Percentiles rank a stretch among this genome's conserved stretches.
Evolutionary conservation across 2,113 vertebrate species (phyloP).

Genomic region (Hydrochoerus hydrochaeris): DNA sequence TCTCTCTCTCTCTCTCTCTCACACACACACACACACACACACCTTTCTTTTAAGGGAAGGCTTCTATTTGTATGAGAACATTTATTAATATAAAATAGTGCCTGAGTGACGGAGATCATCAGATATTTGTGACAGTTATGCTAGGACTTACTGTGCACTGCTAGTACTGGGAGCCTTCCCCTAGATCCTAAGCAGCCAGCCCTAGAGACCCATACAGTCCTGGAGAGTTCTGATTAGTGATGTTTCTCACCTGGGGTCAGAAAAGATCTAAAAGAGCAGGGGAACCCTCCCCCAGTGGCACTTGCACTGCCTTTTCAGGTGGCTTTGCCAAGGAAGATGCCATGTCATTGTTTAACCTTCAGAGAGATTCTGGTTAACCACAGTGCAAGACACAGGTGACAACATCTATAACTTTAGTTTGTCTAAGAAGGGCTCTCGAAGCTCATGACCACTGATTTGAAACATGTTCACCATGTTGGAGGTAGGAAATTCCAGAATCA

Average conservation of each 20-base stretch:
- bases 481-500: neutral
- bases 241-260: neutral
- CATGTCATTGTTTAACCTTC: neutral
- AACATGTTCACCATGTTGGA: neutral
- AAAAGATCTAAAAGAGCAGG: neutral
- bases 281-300: neutral
- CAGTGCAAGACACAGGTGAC: neutral
- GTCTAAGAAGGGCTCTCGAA: neutral
- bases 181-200: neutral
- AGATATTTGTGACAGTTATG: neutral
- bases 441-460: neutral
- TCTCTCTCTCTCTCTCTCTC: no score
- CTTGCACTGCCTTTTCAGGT: fast-evolving
- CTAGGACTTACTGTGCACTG: neutral
- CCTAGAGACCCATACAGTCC: fast-evolving
- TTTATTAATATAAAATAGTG: neutral
- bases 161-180: neutral
- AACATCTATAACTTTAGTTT: neutral
- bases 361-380: neutral
- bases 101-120: neutral
- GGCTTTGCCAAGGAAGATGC: neutral
- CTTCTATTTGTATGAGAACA: neutral
- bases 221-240: fast-evolving
- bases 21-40: no score
- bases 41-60: conserved; percentile 12